Conservation (phyloP, 1,140 invertebrate species). For the Drosophila hydei region DNA sequence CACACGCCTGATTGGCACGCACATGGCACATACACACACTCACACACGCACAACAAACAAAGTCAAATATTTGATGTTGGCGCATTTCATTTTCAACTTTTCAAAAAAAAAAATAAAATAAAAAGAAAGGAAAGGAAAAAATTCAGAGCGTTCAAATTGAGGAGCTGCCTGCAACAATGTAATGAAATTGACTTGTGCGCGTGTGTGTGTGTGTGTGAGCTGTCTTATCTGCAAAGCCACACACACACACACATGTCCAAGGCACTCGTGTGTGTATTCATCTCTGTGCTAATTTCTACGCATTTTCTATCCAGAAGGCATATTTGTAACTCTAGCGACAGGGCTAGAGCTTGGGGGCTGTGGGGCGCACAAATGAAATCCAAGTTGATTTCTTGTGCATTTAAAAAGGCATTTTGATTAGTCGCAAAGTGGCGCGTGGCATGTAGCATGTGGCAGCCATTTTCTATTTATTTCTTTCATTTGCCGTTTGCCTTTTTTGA, state of each 20-base stretch:
- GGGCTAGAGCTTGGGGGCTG: too few relatives aligned
- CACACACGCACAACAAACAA: constrained; percentile 51
- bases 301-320: constrained; percentile 44
- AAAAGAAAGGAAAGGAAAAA: constrained; percentile 37
- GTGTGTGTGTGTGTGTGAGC: constrained; percentile 18
- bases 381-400: constrained; percentile 75
- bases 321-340: constrained; percentile 52
- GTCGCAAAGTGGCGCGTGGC: constrained; percentile 65
- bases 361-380: constrained; percentile 59
- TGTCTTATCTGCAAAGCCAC: constrained; percentile 63
- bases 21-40: constrained; percentile 36
- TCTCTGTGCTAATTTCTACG: constrained; percentile 78
- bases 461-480: constrained; percentile 21
- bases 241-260: constrained; percentile 29
- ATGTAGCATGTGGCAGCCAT: constrained; percentile 50
- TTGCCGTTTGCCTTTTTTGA: constrained; percentile 41
- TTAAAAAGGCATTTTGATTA: constrained; percentile 81
- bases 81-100: constrained; percentile 75
- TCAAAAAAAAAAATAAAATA: constrained; percentile 45
- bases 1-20: constrained; percentile 78
- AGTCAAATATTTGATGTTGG: constrained; percentile 79
- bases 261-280: constrained; percentile 73
- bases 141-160: constrained; percentile 20
- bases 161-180: constrained; percentile 59
- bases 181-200: constrained; percentile 69